These are phyloP conservation scores for Dipodomys ordii DNA, from an alignment of 2,113 vertebrate genomes.

Conservation along the genomic window DNA sequence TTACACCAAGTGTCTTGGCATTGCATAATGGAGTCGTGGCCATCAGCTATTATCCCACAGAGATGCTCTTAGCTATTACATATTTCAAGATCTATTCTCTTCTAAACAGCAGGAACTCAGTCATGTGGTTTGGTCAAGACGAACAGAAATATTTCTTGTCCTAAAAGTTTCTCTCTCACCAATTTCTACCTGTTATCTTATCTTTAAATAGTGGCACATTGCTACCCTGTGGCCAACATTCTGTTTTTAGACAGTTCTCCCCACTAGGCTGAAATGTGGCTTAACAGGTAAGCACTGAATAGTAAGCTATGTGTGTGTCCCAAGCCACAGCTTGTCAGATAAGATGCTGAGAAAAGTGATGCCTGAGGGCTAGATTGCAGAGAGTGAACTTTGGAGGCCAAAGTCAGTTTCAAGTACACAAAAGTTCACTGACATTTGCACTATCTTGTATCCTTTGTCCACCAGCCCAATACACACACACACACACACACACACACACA, in stretches of 20 bases:
- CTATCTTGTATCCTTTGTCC: neutral
- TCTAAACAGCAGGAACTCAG: neutral
- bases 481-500: neutral
- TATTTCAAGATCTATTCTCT: neutral
- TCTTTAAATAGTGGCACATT: neutral
- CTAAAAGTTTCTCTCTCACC: neutral
- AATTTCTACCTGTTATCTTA: neutral
- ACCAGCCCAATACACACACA: neutral
- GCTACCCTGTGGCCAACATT: neutral
- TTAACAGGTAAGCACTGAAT: neutral
- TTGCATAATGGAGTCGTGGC: neutral
- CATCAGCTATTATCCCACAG: neutral
- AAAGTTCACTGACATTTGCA: neutral
- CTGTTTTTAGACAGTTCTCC: neutral
- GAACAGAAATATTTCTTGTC: slow-evolving; percentile 1
- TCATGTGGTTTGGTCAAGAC: neutral
- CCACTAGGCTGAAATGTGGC: neutral
- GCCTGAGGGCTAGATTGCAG: neutral
- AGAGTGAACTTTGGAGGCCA: neutral
- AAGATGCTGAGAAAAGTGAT: neutral
- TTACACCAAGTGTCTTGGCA: slow-evolving; percentile 16
- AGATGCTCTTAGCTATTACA: neutral
- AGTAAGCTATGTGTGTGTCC: neutral
- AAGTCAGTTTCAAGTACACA: slow-evolving; percentile 1
- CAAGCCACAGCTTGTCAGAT: neutral